Evolutionary conservation across 2,797 vertebrate species (phyloP).

Genomic region (Protonibea diacanthus): DNA sequence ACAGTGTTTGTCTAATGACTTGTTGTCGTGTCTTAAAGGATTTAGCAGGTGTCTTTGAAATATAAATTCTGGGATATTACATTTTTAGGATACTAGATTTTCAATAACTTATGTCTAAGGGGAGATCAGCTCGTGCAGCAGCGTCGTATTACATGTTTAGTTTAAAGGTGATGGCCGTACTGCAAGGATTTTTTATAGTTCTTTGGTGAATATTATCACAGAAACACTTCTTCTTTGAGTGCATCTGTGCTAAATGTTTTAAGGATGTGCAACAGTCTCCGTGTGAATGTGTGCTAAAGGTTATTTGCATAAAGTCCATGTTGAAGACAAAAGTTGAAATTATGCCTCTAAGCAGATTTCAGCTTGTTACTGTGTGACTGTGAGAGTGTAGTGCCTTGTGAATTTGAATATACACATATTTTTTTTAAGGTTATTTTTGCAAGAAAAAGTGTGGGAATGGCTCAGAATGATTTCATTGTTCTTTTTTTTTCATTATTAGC

Average conservation of each 20-base stretch:
- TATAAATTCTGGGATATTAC: slow-evolving; percentile 25
- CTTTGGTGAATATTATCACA: slow-evolving; percentile 2
- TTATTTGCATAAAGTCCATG: slow-evolving; percentile 8
- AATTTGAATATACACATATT: slow-evolving; percentile 13
- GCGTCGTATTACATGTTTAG: slow-evolving; percentile 15
- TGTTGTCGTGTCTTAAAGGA: slow-evolving; percentile 34
- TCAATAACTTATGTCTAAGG: slow-evolving; percentile 4
- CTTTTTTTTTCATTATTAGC: slow-evolving; percentile 13
- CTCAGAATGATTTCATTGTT: slow-evolving; percentile 44
- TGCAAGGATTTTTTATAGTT: slow-evolving; percentile 20
- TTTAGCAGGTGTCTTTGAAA: slow-evolving; percentile 22
- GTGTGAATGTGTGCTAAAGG: slow-evolving; percentile 3
- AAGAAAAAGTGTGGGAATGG: slow-evolving; percentile 19
- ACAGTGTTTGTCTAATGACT: slow-evolving; percentile 25
- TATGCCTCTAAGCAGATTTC: slow-evolving; percentile 19
- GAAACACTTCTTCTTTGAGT: slow-evolving; percentile 4
- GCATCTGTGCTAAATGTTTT: slow-evolving; percentile 2
- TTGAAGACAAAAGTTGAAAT: slow-evolving; percentile 20
- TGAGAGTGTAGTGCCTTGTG: background rate
- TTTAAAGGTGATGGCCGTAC: background rate
- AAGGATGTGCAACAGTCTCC: background rate
- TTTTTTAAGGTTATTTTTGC: slow-evolving; percentile 22
- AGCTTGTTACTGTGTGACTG: slow-evolving; percentile 10
- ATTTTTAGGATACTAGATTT: slow-evolving; percentile 30
- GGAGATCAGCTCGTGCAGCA: background rate